Percentiles rank a stretch among this genome's conserved stretches.
Conservation (phyloP, 1,140 invertebrate species). For the Meloidogyne floridensis region DNA sequence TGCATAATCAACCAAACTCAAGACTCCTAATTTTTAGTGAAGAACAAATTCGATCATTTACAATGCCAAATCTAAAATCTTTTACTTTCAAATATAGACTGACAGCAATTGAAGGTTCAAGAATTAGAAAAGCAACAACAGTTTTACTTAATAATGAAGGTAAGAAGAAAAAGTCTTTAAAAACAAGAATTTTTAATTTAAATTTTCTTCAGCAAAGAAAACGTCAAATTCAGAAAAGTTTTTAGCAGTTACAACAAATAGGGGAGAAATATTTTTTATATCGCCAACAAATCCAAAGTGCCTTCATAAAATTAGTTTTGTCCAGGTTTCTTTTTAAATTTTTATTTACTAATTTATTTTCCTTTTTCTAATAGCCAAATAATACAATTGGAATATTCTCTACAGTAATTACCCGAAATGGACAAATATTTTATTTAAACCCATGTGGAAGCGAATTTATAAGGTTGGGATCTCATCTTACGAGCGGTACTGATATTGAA, state of each 20-base stretch:
- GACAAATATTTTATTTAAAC: constrained; percentile 41
- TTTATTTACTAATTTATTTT: not conserved
- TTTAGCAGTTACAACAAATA: constrained; percentile 37
- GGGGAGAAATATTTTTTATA: constrained; percentile 39
- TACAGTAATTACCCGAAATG: constrained; percentile 31
- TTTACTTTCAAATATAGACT: constrained; percentile 37
- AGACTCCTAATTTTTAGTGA: constrained; percentile 47
- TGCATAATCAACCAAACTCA: not conserved
- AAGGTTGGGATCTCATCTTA: constrained; percentile 12
- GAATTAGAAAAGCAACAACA: constrained; percentile 36
- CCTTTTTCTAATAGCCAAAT: constrained; percentile 22
- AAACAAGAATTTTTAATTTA: constrained; percentile 12
- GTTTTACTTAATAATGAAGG: constrained; percentile 24
- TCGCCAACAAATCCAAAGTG: constrained; percentile 27
- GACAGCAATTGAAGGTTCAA: constrained; percentile 44
- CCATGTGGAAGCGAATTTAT: constrained; percentile 45
- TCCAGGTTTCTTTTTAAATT: constrained; percentile 15
- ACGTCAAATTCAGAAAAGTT: constrained; percentile 23
- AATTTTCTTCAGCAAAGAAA: constrained; percentile 23
- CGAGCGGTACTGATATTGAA: not conserved
- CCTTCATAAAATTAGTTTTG: constrained; percentile 25
- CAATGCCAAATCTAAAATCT: constrained; percentile 39
- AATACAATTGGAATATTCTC: constrained; percentile 42
- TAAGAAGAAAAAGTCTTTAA: not conserved
- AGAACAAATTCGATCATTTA: constrained; percentile 50